Conservation (phyloP, 2,113 vertebrate species). For the Sinocyclocheilus grahami region DNA sequence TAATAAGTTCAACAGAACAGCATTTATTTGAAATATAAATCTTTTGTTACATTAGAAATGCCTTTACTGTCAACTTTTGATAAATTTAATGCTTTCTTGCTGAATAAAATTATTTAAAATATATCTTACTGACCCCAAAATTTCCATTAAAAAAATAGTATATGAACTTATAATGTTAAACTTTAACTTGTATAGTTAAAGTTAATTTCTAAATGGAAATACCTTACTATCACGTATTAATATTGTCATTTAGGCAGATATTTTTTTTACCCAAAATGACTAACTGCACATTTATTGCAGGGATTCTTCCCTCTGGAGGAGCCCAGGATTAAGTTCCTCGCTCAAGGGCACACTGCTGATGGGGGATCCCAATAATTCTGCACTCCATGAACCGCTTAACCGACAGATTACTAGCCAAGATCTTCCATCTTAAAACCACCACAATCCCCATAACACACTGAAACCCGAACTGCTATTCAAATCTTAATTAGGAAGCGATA, state of each 20-base stretch:
- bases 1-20: background rate
- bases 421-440: background rate
- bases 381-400: conserved; percentile 4
- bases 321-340: conserved; percentile 14
- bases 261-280: background rate
- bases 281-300: background rate
- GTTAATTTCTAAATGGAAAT: background rate
- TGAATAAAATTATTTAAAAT: background rate
- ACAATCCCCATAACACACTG: background rate
- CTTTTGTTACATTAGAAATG: too few species aligned
- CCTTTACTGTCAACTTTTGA: too few species aligned
- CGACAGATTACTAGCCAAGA: background rate
- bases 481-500: conserved; percentile 7
- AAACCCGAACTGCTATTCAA: conserved; percentile 1
- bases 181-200: background rate
- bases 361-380: conserved; percentile 24
- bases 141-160: background rate
- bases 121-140: background rate
- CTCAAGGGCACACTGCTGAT: conserved; percentile 3
- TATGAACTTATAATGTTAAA: background rate
- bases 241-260: background rate
- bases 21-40: too few species aligned
- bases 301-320: conserved; percentile 6
- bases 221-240: background rate
- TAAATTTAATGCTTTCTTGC: too few species aligned